Percentiles rank a stretch among this genome's conserved stretches.
Conservation (phyloP, 1,140 invertebrate genomes). For the Drosophila rhopaloa region DNA sequence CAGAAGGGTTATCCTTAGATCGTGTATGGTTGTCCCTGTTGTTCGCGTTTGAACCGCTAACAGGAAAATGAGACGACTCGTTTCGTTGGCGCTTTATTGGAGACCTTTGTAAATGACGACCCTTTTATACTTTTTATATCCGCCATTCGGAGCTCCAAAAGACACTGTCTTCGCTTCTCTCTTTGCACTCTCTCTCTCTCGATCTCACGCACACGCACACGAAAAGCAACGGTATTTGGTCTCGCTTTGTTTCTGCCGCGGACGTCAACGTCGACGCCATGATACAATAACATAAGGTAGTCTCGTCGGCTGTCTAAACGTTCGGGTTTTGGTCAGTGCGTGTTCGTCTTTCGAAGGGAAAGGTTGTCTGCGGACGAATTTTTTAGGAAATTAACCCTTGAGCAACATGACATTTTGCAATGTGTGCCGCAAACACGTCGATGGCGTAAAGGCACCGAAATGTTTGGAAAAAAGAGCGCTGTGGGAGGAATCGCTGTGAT, state of each 20-base stretch:
- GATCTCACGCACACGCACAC: slow-evolving; percentile 25
- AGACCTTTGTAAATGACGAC: slow-evolving; percentile 68
- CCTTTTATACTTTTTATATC: slow-evolving; percentile 70
- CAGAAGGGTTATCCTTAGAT: slow-evolving; percentile 32
- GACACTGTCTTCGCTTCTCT: slow-evolving; percentile 1
- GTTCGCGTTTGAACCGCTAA: slow-evolving; percentile 3
- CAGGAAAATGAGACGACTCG: slow-evolving; percentile 31
- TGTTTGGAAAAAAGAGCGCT: no score
- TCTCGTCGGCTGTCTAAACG: no score
- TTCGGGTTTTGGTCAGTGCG: no score
- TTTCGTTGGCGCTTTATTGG: slow-evolving; percentile 55
- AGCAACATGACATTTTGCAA: no score
- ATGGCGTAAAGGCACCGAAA: no score
- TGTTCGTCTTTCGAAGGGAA: no score
- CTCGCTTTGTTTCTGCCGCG: slow-evolving; percentile 47
- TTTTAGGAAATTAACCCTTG: no score
- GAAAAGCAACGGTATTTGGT: slow-evolving; percentile 44
- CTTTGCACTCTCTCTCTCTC: neutral
- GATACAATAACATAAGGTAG: no score
- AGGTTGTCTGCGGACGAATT: no score
- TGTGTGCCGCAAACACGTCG: no score
- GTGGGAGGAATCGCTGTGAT: no score
- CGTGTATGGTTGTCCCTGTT: slow-evolving; percentile 1
- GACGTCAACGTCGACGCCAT: slow-evolving; percentile 11
- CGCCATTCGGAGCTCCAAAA: slow-evolving; percentile 15